Percentiles rank a stretch among this genome's conserved stretches.
These are phyloP conservation scores for Ischnus inquisitorius DNA, from an alignment of 2,888 invertebrate genomes.

Conservation along the genomic window DNA sequence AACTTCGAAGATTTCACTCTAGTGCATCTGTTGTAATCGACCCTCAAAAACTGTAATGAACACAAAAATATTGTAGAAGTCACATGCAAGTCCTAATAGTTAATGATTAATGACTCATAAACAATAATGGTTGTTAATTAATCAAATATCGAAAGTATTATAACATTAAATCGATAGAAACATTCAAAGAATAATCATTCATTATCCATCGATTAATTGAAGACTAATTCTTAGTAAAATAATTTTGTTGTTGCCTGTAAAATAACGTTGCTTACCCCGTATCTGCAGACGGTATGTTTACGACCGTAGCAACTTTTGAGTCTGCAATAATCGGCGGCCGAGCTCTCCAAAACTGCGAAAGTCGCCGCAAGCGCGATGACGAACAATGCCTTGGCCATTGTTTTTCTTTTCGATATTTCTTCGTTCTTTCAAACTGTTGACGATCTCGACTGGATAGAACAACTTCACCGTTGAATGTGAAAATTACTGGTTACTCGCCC, in stretches of 20 bases:
- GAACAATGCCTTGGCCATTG: background rate
- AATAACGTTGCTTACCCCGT: slow-evolving; percentile 8
- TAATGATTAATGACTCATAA: background rate
- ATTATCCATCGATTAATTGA: no score
- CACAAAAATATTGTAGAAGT: background rate
- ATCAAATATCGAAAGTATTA: no score
- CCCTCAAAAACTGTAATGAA: slow-evolving; percentile 5
- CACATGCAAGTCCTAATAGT: background rate
- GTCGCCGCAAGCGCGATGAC: slow-evolving; percentile 23
- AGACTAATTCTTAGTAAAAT: no score
- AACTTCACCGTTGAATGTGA: slow-evolving; percentile 33
- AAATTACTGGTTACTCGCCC: slow-evolving; percentile 23
- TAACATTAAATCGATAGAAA: no score
- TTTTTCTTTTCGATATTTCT: slow-evolving; percentile 5
- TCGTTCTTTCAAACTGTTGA: background rate
- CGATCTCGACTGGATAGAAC: slow-evolving; percentile 6
- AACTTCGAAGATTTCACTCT: background rate
- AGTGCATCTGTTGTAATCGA: slow-evolving; percentile 4
- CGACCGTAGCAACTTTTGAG: background rate
- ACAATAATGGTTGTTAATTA: no score
- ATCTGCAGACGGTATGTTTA: slow-evolving; percentile 27
- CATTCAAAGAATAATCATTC: no score
- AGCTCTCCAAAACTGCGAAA: slow-evolving; percentile 18
- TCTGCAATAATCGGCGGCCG: slow-evolving; percentile 52
- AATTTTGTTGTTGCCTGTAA: no score